Conservation (phyloP, 30 jellyfish, hydroid and myxozoan species). For the Hydra vulgaris region DNA sequence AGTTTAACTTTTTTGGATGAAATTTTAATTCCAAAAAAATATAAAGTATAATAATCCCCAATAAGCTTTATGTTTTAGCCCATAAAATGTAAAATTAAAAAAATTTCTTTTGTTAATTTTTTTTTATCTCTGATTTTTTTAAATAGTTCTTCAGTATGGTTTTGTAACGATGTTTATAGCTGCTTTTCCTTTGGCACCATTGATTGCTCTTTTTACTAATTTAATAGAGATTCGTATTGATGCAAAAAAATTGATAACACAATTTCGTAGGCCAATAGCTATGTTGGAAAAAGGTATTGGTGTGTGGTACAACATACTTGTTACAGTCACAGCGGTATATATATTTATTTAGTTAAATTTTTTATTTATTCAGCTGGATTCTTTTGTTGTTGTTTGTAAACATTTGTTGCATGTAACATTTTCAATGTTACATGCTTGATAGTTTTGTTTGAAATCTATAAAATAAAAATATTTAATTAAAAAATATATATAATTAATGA, state of each 20-base stretch:
- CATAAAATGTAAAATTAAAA: too few relatives aligned
- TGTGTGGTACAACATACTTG: conserved; percentile 44
- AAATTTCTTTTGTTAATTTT: neutral
- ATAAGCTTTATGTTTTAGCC: too few relatives aligned
- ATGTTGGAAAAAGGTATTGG: conserved; percentile 38
- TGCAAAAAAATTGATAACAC: conserved; percentile 28
- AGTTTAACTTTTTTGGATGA: too few relatives aligned
- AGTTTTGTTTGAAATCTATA: too few relatives aligned
- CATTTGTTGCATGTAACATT: neutral
- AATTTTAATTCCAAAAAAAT: too few relatives aligned
- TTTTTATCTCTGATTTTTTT: too few relatives aligned
- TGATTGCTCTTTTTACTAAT: conserved; percentile 35
- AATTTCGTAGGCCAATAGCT: conserved; percentile 44
- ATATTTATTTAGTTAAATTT: neutral
- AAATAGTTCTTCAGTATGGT: conserved; percentile 39
- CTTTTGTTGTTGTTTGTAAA: neutral
- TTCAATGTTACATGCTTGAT: too few relatives aligned
- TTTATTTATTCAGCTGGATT: neutral
- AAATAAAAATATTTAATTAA: too few relatives aligned
- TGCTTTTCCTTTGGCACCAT: conserved; percentile 57
- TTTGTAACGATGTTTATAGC: conserved; percentile 63
- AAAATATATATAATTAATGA: too few relatives aligned
- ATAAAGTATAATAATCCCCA: too few relatives aligned
- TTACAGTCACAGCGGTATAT: conserved; percentile 41
- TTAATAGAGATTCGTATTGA: conserved; percentile 41